Conservation (phyloP, 1,140 invertebrate species). For the Adoxophyes honmai region DNA sequence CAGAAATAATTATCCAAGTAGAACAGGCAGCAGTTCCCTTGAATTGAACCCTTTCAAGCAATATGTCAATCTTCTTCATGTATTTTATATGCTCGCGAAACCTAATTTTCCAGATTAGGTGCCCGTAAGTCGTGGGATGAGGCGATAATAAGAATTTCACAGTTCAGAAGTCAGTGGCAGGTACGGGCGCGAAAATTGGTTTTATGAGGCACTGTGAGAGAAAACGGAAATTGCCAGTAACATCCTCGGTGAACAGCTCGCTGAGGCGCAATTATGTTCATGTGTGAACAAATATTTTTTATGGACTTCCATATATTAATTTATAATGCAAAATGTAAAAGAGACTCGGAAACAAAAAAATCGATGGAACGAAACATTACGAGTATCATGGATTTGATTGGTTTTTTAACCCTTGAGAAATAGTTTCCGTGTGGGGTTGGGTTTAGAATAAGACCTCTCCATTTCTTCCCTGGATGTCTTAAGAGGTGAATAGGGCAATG, state of each 20-base stretch:
- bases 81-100: conserved; percentile 3
- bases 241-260: neutral
- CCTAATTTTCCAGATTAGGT: conserved; percentile 5
- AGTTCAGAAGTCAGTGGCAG: conserved; percentile 10
- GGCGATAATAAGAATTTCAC: conserved; percentile 4
- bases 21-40: too few relatives aligned
- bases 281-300: neutral
- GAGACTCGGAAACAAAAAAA: too few relatives aligned
- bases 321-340: too few relatives aligned
- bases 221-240: conserved; percentile 5
- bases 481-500: too few relatives aligned
- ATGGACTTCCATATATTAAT: too few relatives aligned
- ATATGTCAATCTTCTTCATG: neutral
- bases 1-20: neutral
- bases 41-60: too few relatives aligned
- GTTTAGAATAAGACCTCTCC: too few relatives aligned
- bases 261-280: neutral
- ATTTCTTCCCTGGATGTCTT: too few relatives aligned
- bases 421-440: too few relatives aligned
- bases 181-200: conserved; percentile 6
- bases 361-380: too few relatives aligned
- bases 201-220: neutral
- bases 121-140: neutral
- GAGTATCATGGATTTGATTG: too few relatives aligned
- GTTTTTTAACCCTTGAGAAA: too few relatives aligned